These are phyloP conservation scores for Halcyon senegalensis DNA, from an alignment of 2,113 vertebrate species.

Conservation along the genomic window DNA sequence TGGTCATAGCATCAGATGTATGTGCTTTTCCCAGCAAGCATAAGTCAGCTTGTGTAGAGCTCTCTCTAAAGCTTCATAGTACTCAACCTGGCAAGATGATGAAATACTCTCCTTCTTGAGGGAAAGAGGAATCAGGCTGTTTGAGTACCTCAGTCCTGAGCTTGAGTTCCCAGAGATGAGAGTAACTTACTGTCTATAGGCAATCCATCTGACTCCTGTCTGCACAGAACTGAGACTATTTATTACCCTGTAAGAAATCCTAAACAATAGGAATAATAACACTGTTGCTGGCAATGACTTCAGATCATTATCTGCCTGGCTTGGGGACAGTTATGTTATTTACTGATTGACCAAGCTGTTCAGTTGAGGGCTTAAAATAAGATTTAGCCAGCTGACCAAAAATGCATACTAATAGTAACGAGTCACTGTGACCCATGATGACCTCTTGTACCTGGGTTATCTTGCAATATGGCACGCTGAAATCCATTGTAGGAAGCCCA, in stretches of 20 bases:
- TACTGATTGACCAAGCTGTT: not conserved
- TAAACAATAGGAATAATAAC: not conserved
- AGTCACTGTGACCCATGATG: not conserved
- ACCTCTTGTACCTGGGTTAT: not conserved
- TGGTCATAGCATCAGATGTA: not conserved
- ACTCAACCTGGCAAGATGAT: not conserved
- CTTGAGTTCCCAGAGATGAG: not conserved
- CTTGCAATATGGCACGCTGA: not conserved
- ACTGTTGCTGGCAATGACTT: not conserved
- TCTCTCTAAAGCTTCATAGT: not conserved
- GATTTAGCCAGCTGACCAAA: not conserved
- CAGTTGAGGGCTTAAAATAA: not conserved
- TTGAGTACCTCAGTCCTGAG: not conserved
- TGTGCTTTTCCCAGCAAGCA: not conserved
- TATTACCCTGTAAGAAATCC: not conserved
- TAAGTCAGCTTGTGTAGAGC: not conserved
- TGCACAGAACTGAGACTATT: not conserved
- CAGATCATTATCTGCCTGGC: not conserved
- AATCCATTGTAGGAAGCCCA: not conserved
- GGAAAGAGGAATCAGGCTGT: not conserved
- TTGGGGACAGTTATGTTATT: not conserved
- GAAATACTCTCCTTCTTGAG: not conserved
- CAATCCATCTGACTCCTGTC: not conserved
- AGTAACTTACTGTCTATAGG: not conserved
- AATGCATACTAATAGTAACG: not conserved